A percentile compares a stretch with the other conserved stretches of the same genome.
Conservation (phyloP, 2,797 vertebrate genomes). For the Momotus momota region DNA sequence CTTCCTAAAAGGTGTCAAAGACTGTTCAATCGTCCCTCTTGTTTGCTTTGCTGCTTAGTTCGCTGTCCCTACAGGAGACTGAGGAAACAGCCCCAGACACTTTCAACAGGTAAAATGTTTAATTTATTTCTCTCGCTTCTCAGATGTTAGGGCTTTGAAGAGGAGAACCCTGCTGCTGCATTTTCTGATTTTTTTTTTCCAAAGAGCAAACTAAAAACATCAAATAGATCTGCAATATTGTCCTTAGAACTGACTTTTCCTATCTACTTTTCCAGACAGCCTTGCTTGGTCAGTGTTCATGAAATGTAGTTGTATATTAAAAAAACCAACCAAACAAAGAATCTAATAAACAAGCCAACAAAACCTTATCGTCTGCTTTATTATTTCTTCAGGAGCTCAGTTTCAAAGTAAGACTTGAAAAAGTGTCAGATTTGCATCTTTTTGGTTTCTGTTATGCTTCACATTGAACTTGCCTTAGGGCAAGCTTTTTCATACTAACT, state of each 20-base stretch:
- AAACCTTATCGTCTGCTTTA: background rate
- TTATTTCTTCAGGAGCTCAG: background rate
- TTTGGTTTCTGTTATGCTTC: background rate
- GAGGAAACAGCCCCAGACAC: background rate
- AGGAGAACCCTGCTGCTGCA: background rate
- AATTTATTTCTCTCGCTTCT: background rate
- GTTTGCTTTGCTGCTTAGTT: background rate
- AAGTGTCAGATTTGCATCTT: background rate
- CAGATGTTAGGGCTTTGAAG: background rate
- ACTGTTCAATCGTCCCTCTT: background rate
- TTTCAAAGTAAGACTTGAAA: background rate
- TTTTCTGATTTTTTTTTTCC: background rate
- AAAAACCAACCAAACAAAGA: background rate
- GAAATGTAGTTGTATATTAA: background rate
- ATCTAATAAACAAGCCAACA: background rate
- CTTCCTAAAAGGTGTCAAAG: background rate
- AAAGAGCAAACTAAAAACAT: background rate
- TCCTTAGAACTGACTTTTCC: background rate
- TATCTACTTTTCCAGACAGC: background rate
- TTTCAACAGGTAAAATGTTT: background rate
- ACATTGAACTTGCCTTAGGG: background rate
- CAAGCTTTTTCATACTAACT: background rate
- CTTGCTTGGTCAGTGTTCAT: background rate
- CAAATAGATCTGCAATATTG: background rate
- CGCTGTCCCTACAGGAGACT: background rate